Evolutionary conservation across 2,797 vertebrate genomes (phyloP).

Genomic region (Clarias fuscus): DNA sequence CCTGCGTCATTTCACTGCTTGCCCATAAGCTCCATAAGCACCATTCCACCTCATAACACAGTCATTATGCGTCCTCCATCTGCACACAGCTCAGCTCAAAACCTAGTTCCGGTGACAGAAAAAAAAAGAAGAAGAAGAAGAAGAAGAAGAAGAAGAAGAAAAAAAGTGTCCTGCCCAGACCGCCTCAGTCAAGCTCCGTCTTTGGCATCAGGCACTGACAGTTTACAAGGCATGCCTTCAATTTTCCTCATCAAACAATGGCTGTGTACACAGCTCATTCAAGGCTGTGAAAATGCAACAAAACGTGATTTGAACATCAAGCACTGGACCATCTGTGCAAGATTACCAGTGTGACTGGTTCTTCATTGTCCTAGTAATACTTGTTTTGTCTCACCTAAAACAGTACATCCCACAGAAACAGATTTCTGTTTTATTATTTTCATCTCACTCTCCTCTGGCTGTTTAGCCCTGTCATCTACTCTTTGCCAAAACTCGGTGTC

Average conservation of each 20-base stretch:
- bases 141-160: neutral
- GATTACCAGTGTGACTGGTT: constrained; percentile 67
- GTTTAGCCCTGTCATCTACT: constrained; percentile 47
- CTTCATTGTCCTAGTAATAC: constrained; percentile 68
- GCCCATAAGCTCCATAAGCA: constrained; percentile 34
- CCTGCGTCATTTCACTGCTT: constrained; percentile 43
- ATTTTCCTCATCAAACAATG: constrained; percentile 84
- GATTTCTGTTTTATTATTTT: constrained; percentile 48
- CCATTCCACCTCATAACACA: constrained; percentile 45
- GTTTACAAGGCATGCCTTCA: constrained; percentile 81
- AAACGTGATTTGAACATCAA: constrained; percentile 82
- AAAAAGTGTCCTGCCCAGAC: constrained; percentile 65
- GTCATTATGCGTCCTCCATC: constrained; percentile 47
- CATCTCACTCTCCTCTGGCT: constrained; percentile 52
- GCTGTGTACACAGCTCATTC: constrained; percentile 78
- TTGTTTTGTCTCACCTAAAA: constrained; percentile 64
- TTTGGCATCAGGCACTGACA: constrained; percentile 73
- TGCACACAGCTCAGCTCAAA: constrained; percentile 59
- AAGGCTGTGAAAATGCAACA: constrained; percentile 74
- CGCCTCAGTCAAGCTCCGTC: constrained; percentile 71
- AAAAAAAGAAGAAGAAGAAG: neutral
- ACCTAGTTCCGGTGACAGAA: constrained; percentile 58
- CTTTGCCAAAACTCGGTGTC: constrained; percentile 34
- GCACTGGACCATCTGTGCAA: constrained; percentile 74
- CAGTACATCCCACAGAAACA: constrained; percentile 50